Evolutionary conservation across 2,888 invertebrate species (phyloP), one percentile per base, ranked within the genome.

Genomic region (Cordilura impudica): DNA sequence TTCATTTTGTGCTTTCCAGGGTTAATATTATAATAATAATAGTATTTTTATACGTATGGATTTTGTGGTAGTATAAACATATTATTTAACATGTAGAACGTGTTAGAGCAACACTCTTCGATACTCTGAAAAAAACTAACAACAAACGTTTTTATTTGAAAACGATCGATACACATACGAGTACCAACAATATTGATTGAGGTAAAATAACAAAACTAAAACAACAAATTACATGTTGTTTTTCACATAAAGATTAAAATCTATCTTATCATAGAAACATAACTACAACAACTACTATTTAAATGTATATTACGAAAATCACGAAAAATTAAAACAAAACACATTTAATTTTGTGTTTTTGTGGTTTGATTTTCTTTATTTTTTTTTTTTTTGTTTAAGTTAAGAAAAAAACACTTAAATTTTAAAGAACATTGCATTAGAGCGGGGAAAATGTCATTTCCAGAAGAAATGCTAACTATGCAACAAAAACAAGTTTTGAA

Each of bases 211-310:
- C 49, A 26, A 23, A 53, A 63, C 10, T 16, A 18, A 16, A 39
- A 67, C 65, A 61, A 63, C 71, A 72, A 75, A 71, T 67, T 79
- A 75, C 67, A 73, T 78, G 85, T 85, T 88, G 85, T 88, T 87
- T 84, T 87, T 86, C 85, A 86, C 86, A 86, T 86, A 86, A 86
- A 88, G 87, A 88, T 88, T 86, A 85, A 81, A 84, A 88, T 88
- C 87, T 85, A 84, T 87, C 87, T 87, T 88, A 87, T 88, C 87
- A 58, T 26, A 26, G 26, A 26, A 6, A 26, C 3, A 26, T 26
- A 26, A 3, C 3, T 39, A 39, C 35, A 39, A 39, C 35, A 8
- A 39, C n/a, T 8, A 39, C 35, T 39, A 39, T 39, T 39, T 8
- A 39, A 39, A 39, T n/a, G 35, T 39, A n/a, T 39, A 5, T 39